Percentiles rank a stretch among this genome's conserved stretches.
phyloP scores from a whole-genome alignment of 2,113 vertebrate genomes.

The Odobenus rosmarus region DNA sequence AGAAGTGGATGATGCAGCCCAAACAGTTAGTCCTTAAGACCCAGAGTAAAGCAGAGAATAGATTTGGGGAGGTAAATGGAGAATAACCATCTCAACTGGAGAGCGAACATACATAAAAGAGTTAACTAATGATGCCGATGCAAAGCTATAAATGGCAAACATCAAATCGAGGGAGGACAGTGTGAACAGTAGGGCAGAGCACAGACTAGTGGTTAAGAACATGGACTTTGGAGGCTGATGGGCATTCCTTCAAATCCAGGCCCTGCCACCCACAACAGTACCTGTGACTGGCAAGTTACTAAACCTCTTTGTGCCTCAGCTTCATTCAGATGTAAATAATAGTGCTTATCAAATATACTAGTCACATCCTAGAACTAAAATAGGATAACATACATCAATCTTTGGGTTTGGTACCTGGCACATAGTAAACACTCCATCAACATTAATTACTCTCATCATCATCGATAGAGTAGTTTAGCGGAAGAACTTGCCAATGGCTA shows the following conservation, averaged over 20 bases:
- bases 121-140: background rate
- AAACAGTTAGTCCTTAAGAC: background rate
- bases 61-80: background rate
- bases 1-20: background rate
- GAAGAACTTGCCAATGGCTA: background rate
- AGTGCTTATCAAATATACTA: background rate
- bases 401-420: background rate
- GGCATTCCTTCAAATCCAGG: background rate
- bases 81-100: background rate
- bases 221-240: background rate
- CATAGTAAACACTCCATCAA: background rate
- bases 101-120: background rate
- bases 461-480: background rate
- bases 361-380: background rate
- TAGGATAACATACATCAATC: background rate
- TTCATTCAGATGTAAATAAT: slow-evolving; percentile 19
- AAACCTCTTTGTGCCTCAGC: background rate
- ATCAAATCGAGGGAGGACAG: background rate
- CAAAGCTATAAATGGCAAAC: background rate
- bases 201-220: background rate
- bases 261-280: background rate
- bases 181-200: background rate
- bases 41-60: slow-evolving; percentile 37
- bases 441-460: background rate
- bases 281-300: background rate